Base-by-base conservation (phyloP, 2,888 invertebrate genomes). In the Quadriops clusia region DNA sequence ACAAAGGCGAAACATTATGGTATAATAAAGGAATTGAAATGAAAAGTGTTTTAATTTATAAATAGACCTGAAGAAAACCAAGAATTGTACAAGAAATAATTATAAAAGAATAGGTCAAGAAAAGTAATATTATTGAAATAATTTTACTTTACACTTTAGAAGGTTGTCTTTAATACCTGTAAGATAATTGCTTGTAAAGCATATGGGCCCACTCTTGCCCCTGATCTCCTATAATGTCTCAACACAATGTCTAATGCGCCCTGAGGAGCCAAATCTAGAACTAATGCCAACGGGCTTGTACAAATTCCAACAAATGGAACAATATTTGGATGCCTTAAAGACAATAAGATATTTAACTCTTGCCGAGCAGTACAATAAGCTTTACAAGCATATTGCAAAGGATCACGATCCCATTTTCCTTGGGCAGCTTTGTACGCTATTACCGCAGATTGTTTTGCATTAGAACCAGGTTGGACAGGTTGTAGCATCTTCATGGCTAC, bases 401-500 rank as follows among this genome's bases (percentile, higher is more conserved):
- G 90, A 56, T 93, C 91, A 17, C 93, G 71, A 50, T 87, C 85
- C 94, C 95, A 95, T 52, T 93, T 90, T 17, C 85, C 81, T 71
- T 78, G 60, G n/a, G 59, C 58, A 3, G 59, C 56, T 42, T 59
- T 60, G 32, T 53, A 60, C 1, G 60, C 60, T 23, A 59, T 51
- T 5, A 72, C 46, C 3, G 78, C 79, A 1, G 77, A 77, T 30
- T 71, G 70, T 28, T 71, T 64, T 1, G 77, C 75, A 44, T 73
- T 73, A 2, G 70, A 64, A 2, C 79, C 89, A 2, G 93, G 91
- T 35, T 86, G 82, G 6, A 91, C 87, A 0, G 95, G 94, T 58
- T 94, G 93, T 34, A 95, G 61, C 74, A 94, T 90, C 64, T 97
- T 97, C 65, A 95, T 77, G 1, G 97, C 95, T 2, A 94, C 85